Base-by-base conservation (phyloP, 1,140 invertebrate species). In the Drosophila quadrilineata region DNA sequence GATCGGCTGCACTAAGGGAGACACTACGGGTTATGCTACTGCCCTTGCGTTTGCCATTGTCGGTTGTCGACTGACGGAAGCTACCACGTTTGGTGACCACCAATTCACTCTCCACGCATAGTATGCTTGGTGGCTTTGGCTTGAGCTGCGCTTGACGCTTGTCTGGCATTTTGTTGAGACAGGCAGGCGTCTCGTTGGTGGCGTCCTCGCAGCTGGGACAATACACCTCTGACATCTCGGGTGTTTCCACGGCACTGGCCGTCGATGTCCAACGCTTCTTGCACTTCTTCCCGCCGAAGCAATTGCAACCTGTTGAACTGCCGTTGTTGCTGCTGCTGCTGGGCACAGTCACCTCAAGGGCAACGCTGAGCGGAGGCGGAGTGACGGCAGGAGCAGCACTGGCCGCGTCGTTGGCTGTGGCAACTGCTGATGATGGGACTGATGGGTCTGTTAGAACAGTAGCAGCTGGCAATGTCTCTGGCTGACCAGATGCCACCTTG, bases 191-290 rank as follows among this genome's bases (percentile, higher is more conserved):
- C 86, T 89, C 89, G 67, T 89, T 88, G 62, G 90, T 87, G 40
- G 86, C 87, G 89, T 88, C 86, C 70, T 89, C 90, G 75, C 90
- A 90, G 33, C 86, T 86, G 52, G 80, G 76, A 73, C 88, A 89
- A 76, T 90, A 91, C 16, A 91, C 73, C 50, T 91, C 90, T 9
- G 90, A 90, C 90, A 91, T 91, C 73, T 90, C 87, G 1, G 85
- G 82, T 0, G 87, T 85, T 41, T 77, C 69, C 4, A 48, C 36
- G 31, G 67, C 57, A 53, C 54, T 86, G 22, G 67, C 75, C 46
- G 63, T 73, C 17, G 79, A 64, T 14, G 70, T 66, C 88, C 86
- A 89, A 65, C 89, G 88, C 77, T 90, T 89, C 72, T 90, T 89
- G 41, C 89, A 89, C 72, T 90, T 90, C 31, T 90, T 87, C 73